Conservation (phyloP, 1,140 invertebrate genomes). For the Stegodyphus mimosarum region DNA sequence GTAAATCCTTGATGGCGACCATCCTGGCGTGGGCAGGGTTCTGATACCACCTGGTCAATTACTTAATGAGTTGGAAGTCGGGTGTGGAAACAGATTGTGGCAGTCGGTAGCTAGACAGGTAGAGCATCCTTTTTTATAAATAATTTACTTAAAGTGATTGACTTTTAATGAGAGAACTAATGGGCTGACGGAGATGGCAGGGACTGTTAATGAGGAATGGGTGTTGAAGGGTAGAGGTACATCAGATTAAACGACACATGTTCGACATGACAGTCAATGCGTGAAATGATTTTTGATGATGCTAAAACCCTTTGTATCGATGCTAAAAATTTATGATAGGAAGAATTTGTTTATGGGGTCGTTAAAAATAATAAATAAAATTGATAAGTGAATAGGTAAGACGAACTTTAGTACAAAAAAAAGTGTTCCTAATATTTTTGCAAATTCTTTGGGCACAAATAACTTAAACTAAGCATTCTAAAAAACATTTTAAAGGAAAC, state of each 20-base stretch:
- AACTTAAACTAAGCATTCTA: no score
- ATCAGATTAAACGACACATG: background rate
- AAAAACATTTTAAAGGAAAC: no score
- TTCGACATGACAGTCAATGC: background rate
- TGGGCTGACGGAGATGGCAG: background rate
- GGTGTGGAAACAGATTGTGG: slow-evolving; percentile 36
- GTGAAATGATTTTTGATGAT: background rate
- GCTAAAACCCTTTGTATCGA: no score
- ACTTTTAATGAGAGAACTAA: slow-evolving; percentile 28
- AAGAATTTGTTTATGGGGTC: no score
- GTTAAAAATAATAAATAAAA: no score
- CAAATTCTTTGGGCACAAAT: no score
- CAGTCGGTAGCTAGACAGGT: slow-evolving; percentile 1
- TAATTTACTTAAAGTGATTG: slow-evolving; percentile 11
- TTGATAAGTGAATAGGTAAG: no score
- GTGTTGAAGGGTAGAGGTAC: background rate
- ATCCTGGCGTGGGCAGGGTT: no score
- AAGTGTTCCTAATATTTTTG: no score
- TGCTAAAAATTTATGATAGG: no score
- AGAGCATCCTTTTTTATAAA: background rate
- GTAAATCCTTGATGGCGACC: slow-evolving; percentile 27
- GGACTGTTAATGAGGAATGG: background rate
- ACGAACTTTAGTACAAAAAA: no score
- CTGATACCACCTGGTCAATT: slow-evolving; percentile 17
- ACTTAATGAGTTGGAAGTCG: slow-evolving; percentile 31